Evolutionary conservation across 2,113 vertebrate genomes (phyloP).

Genomic region (Lota lota): DNA sequence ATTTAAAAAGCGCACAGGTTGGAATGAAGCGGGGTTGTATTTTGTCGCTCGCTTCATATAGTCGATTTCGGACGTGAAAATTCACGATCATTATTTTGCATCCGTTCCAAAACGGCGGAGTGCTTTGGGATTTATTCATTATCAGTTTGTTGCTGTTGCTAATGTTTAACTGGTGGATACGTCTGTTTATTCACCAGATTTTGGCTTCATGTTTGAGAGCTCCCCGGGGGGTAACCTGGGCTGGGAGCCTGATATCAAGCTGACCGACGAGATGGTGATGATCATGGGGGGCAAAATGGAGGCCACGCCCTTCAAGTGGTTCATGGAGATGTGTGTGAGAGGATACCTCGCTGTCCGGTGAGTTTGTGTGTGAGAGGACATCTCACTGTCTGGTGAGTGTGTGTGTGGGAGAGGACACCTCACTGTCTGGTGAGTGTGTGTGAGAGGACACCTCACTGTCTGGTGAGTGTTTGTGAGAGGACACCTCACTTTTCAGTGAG

Average conservation of each 20-base stretch:
- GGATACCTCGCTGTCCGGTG: constrained; percentile 95
- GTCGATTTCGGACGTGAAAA: not conserved
- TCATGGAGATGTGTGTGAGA: constrained; percentile 98
- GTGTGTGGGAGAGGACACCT: too few species aligned
- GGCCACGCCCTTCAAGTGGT: constrained; percentile 98
- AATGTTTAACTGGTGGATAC: not conserved
- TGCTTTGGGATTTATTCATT: not conserved
- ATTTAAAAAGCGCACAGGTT: too few species aligned
- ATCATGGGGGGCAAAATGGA: constrained; percentile 99
- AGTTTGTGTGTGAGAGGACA: constrained; percentile 24
- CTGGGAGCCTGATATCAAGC: constrained; percentile 97
- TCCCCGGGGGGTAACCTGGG: constrained; percentile 95
- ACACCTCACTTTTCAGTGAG: too few species aligned
- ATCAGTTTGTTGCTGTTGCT: not conserved
- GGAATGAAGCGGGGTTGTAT: too few species aligned
- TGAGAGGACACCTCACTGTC: constrained; percentile 90
- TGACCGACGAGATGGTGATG: constrained; percentile 99
- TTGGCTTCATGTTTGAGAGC: constrained; percentile 98
- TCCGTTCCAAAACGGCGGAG: not conserved
- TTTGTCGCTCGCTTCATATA: too few species aligned
- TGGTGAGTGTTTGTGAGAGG: too few species aligned
- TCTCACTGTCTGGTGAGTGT: too few species aligned
- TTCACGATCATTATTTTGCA: not conserved
- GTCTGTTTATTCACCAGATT: constrained; percentile 75
- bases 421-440: constrained; percentile 68